These are phyloP conservation scores for Cirrhinus molitorella DNA, from an alignment of 2,797 vertebrate species.

Conservation along the genomic window DNA sequence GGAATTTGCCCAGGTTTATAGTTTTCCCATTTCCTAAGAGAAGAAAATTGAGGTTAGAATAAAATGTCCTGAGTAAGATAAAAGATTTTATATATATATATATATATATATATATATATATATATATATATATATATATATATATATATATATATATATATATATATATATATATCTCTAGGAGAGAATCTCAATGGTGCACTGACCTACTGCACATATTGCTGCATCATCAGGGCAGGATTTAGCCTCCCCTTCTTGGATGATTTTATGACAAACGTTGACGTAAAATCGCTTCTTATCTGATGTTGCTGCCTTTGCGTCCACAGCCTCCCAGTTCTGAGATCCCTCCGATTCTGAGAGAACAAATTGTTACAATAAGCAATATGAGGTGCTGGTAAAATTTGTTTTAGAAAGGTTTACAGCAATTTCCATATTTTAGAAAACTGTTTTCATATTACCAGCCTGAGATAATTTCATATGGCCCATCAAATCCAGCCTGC, in stretches of 20 bases:
- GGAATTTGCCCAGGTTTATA: slow-evolving; percentile 87
- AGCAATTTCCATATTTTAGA: neutral
- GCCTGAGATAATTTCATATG: neutral
- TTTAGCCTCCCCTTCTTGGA: slow-evolving; percentile 75
- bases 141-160: no score
- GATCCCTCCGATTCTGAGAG: slow-evolving; percentile 74
- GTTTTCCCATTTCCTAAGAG: slow-evolving; percentile 51
- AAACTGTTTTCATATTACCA: neutral
- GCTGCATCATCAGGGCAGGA: slow-evolving; percentile 84
- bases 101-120: no score
- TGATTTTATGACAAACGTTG: slow-evolving; percentile 91
- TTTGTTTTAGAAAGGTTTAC: neutral
- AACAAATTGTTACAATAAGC: neutral
- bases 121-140: no score
- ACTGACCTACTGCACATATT: slow-evolving; percentile 88
- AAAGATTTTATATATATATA: neutral
- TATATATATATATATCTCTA: no score
- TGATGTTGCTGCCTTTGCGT: slow-evolving; percentile 70
- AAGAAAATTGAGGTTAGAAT: neutral
- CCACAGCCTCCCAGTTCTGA: slow-evolving; percentile 92
- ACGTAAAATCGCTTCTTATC: slow-evolving; percentile 83
- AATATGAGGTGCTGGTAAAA: neutral
- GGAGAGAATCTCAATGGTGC: no score
- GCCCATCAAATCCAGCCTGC: neutral
- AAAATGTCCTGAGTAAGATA: neutral